These are phyloP conservation scores for Venusia cambrica DNA, from an alignment of 2,888 invertebrate species.

Conservation along the genomic window DNA sequence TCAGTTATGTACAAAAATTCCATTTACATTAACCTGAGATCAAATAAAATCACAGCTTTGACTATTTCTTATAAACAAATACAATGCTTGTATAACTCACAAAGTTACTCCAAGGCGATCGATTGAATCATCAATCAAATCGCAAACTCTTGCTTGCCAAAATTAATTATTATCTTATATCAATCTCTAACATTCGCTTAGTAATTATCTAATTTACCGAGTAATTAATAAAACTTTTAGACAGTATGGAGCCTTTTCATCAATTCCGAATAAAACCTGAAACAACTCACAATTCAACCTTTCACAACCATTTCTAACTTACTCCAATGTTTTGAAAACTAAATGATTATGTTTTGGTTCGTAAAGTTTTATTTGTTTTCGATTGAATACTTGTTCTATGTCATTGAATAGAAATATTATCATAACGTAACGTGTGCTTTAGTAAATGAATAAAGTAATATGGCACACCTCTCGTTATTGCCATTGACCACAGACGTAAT, in stretches of 20 bases:
- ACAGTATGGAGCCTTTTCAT: conserved; percentile 31
- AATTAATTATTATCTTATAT: conserved; percentile 27
- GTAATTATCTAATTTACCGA: conserved; percentile 22
- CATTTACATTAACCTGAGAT: conserved; percentile 45
- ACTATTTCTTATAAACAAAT: conserved; percentile 20
- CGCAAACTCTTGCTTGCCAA: conserved; percentile 24
- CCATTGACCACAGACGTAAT: too few relatives aligned
- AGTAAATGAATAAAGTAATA: too few relatives aligned
- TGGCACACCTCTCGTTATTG: too few relatives aligned
- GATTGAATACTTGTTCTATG: too few relatives aligned
- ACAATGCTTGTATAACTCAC: conserved; percentile 7
- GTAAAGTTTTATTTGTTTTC: too few relatives aligned
- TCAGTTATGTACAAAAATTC: conserved; percentile 55
- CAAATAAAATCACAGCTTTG: conserved; percentile 33
- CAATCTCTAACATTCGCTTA: conserved; percentile 31
- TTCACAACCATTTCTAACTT: conserved; percentile 19
- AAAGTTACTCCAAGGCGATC: too few relatives aligned
- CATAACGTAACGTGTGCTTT: too few relatives aligned
- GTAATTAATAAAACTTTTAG: conserved; percentile 22
- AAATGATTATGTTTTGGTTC: too few relatives aligned
- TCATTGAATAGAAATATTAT: too few relatives aligned
- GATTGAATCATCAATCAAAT: conserved; percentile 15
- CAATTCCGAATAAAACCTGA: conserved; percentile 15
- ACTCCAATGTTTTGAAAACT: conserved; percentile 5
- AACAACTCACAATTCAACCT: background rate